Evolutionary conservation across 1,140 invertebrate genomes (phyloP).

Genomic region (Calliphora vicina): DNA sequence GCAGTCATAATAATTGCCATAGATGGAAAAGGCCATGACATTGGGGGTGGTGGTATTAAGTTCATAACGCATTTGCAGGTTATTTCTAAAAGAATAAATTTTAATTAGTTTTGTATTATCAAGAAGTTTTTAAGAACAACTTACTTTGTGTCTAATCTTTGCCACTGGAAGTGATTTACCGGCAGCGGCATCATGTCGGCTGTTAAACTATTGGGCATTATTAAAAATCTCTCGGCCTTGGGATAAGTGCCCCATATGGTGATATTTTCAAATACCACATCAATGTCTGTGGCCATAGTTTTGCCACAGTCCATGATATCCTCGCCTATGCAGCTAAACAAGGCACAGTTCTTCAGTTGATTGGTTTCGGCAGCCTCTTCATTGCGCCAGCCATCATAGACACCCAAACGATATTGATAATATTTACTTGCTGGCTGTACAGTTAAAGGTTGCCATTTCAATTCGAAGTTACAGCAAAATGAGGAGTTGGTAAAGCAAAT

Average conservation of each 20-base stretch:
- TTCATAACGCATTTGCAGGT: constrained; percentile 38
- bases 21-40: constrained; percentile 52
- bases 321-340: constrained; percentile 50
- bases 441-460: constrained; percentile 39
- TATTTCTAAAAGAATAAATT: constrained; percentile 40
- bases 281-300: background rate
- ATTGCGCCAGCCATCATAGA: constrained; percentile 50
- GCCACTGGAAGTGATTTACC: constrained; percentile 47
- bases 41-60: constrained; percentile 41
- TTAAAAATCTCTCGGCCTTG: constrained; percentile 40
- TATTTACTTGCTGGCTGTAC: background rate
- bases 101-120: background rate
- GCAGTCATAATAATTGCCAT: constrained; percentile 54
- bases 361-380: constrained; percentile 45
- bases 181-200: constrained; percentile 49
- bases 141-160: constrained; percentile 19
- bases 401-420: constrained; percentile 48
- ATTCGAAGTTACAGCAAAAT: constrained; percentile 52
- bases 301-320: constrained; percentile 47
- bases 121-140: background rate
- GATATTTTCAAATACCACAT: constrained; percentile 42
- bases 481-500: constrained; percentile 40
- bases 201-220: constrained; percentile 49
- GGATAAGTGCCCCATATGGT: constrained; percentile 44
- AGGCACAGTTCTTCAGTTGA: constrained; percentile 48